Base-by-base conservation (phyloP, 2,888 invertebrate genomes). In the Agrotis segetum region DNA sequence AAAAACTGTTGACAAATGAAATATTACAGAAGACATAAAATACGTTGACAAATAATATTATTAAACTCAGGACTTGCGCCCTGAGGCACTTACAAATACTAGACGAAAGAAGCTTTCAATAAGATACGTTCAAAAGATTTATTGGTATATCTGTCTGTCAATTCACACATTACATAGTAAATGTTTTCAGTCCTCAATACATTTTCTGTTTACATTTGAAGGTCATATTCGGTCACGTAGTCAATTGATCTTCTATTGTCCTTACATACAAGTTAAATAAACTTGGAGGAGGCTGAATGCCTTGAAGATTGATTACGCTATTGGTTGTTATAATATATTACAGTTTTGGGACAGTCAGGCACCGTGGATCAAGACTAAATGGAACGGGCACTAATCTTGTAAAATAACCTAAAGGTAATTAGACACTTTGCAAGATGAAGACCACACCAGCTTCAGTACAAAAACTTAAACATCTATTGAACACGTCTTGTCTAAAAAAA, bases 291-390 rank as follows among this genome's bases (percentile, higher is more conserved):
- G 67, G 53, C 71, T 71, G 75, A 74, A 70, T 73, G 64, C 62
- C 82, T 80, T 64, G 73, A 86, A 88, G 88, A 90, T 89, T 87
- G 88, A 89, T 89, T 88, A 86, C 74, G 71, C 83, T 85, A 87
- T 86, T 86, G 85, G 77, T 81, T 85, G 84, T 83, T 83, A 87
- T 87, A 88, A 87, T 89, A 87, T 87, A 89, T 88, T 84, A 88
- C 82, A 84, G 82, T 91, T 88, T 86, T 85, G 83, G 85, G 83
- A 86, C 81, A 77, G 62, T 78, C 82, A 40, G 34, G 44, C 52
- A 61, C 80, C 83, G 46, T 7, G 21, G 85, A 85, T 13, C n/a
- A 82, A 73, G 14, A 71, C 21, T 7, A n/a, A 64, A 72, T 81
- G 47, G 86, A 88, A 79, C 14, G 9, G 58, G 9, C 69, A 34